A percentile compares a stretch with the other conserved stretches of the same genome.
phyloP scores from a whole-genome alignment of 2,797 vertebrate species.

The Atherinosoma microstoma region DNA sequence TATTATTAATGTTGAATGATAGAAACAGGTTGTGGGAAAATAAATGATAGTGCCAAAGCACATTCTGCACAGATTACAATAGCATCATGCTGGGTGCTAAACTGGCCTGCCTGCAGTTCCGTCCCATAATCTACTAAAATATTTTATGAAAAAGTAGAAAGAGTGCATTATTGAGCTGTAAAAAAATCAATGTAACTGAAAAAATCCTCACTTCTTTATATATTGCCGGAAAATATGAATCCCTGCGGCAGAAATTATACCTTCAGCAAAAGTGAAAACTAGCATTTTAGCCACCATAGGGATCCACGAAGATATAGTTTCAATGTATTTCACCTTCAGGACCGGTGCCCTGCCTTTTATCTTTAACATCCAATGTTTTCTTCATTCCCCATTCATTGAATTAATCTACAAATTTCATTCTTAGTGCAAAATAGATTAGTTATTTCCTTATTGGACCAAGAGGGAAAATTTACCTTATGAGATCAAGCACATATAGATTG shows the following conservation, averaged over 20 bases:
- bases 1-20: background rate
- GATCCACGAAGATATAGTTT: background rate
- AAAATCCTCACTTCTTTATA: too few relatives aligned
- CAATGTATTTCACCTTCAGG: constrained; percentile 9
- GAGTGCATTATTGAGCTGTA: background rate
- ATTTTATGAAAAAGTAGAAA: background rate
- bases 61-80: background rate
- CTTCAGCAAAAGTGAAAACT: constrained; percentile 37
- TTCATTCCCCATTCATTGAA: background rate
- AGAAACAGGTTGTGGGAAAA: background rate
- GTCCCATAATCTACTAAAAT: background rate
- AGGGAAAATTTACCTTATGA: constrained; percentile 25
- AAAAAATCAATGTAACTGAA: too few relatives aligned
- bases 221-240: too few relatives aligned
- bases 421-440: constrained; percentile 34
- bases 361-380: constrained; percentile 28
- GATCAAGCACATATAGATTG: constrained; percentile 18
- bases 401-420: constrained; percentile 1
- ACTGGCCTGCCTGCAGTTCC: background rate
- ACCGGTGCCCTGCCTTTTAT: constrained; percentile 13
- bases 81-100: background rate
- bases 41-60: background rate
- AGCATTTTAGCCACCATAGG: constrained; percentile 10
- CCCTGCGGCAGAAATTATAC: constrained; percentile 36
- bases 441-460: constrained; percentile 27